A percentile compares a stretch with the other conserved stretches of the same genome.
These are phyloP conservation scores for Bos taurus DNA, from an alignment of 2,113 vertebrate species.

Conservation along the genomic window DNA sequence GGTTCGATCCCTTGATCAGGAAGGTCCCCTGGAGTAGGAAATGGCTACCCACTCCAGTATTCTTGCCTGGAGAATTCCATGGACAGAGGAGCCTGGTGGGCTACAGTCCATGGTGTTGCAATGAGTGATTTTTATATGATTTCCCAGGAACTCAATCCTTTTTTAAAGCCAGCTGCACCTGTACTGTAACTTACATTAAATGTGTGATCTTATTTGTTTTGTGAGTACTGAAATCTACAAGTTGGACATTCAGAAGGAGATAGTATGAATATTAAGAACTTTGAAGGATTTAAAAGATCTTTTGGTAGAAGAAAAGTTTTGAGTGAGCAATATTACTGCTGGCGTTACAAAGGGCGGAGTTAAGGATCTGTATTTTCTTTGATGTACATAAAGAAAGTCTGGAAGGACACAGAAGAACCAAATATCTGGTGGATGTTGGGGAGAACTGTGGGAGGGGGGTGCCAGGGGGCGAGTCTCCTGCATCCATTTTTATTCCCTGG, in stretches of 20 bases:
- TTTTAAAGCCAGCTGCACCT: not conserved
- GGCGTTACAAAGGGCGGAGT: too few relatives aligned
- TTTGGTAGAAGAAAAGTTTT: not conserved
- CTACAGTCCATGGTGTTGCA: not conserved
- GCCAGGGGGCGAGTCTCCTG: accelerated
- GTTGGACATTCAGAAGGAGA: not conserved
- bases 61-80: not conserved
- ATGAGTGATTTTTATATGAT: not conserved
- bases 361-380: not conserved
- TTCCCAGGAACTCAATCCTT: not conserved
- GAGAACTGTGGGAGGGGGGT: not conserved
- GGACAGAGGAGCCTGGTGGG: too few relatives aligned
- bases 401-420: accelerated
- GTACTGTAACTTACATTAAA: not conserved
- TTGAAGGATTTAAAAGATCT: not conserved
- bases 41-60: not conserved
- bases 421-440: accelerated
- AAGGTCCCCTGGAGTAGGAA: not conserved
- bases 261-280: not conserved
- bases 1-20: not conserved
- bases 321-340: not conserved
- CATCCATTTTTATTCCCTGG: not conserved
- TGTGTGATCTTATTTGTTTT: not conserved
- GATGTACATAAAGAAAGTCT: too few relatives aligned
- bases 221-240: not conserved